Evolutionary conservation across 1,140 invertebrate species (phyloP).

Genomic region (Palaemon carinicauda): DNA sequence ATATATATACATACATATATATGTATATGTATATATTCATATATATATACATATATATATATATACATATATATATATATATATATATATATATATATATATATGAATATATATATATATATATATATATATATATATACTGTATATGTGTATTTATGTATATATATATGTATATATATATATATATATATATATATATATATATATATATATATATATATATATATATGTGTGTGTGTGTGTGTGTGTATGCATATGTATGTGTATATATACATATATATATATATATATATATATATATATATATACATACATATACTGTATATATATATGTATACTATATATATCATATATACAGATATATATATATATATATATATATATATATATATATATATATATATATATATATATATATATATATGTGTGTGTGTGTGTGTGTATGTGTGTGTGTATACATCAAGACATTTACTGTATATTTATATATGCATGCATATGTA

Average conservation of each 20-base stretch:
- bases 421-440: too few relatives aligned
- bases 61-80: background rate
- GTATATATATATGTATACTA: too few relatives aligned
- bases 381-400: too few relatives aligned
- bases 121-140: background rate
- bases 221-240: background rate
- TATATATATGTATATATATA: background rate
- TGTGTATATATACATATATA: background rate
- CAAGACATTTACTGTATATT: too few relatives aligned
- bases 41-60: background rate
- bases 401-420: too few relatives aligned
- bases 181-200: constrained; percentile 2
- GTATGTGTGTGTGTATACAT: too few relatives aligned
- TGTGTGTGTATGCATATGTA: background rate
- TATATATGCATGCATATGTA: too few relatives aligned
- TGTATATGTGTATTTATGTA: background rate
- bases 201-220: background rate
- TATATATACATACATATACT: background rate
- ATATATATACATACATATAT: background rate
- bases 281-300: too few relatives aligned
- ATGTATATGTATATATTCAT: background rate
- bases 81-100: constrained; percentile 2
- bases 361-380: too few relatives aligned
- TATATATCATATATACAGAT: too few relatives aligned
- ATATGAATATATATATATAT: background rate